Base-by-base conservation (phyloP, 2,888 invertebrate species). In the Pollenia labialis region DNA sequence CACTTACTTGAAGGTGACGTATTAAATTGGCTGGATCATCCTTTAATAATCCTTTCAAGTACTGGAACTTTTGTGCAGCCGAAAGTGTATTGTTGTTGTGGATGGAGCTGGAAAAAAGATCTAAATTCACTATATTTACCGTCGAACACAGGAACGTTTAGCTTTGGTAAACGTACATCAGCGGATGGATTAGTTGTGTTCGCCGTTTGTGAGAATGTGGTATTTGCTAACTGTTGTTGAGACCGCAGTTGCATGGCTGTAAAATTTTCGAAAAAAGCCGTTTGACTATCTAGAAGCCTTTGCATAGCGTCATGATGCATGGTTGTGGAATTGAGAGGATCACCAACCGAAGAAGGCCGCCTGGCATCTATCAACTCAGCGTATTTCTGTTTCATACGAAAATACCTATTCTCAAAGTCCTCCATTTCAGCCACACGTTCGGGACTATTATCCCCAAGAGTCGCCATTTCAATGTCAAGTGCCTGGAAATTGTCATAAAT, bases 21-120 rank as follows among this genome's bases (percentile, higher is more conserved):
- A 85, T 64, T 18, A 85, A 62, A 42, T n/a, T 50, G 10, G 12
- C 50, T 50, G 50, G 14, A 23, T 23, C 23, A 23, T 23, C 81
- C 18, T 79, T 62, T 40, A 85, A 56, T 48, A 77, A 66, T 9
- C 81, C 81, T 56, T 85, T 85, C 77, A 84, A 23, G 3, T 23
- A 23, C 11, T 87, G 69, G n/a, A 87, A 77, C 68, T 85, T 87
- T 74, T 87, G 83, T 1, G 79, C 46, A 1, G 83, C 46, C 16
- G 79, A 54, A 7, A 81, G 50, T 4, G 46, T 12, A 7, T 23
- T 12, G 14, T 81, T 76, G 16, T 60, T 76, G 12, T 85, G 64
- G 0, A 87, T 50, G n/a, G n/a, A n/a, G n/a, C n/a, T n/a, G n/a
- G n/a, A n/a, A n/a, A n/a, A n/a, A n/a, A n/a, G n/a, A n/a, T 46